A percentile compares a stretch with the other conserved stretches of the same genome.
Conservation (phyloP, 2,797 vertebrate species). For the Scolopax rusticola region DNA sequence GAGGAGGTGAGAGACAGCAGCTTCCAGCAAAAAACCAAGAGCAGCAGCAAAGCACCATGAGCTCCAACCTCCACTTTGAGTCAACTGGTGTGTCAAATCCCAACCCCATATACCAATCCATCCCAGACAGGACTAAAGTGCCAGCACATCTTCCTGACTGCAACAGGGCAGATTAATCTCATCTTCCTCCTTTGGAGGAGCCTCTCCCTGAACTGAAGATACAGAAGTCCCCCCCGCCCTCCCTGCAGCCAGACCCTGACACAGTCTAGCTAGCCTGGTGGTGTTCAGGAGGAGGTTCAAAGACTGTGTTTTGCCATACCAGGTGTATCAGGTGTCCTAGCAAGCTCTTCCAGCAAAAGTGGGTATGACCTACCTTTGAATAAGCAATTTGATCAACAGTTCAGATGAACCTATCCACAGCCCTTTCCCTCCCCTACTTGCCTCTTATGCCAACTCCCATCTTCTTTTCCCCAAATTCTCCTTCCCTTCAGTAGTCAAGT, state of each 20-base stretch:
- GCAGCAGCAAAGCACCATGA: neutral
- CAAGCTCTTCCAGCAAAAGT: neutral
- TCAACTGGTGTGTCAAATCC: neutral
- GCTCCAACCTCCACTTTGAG: neutral
- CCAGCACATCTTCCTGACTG: neutral
- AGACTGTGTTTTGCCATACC: neutral
- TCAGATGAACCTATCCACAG: neutral
- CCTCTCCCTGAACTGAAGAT: neutral
- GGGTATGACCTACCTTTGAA: neutral
- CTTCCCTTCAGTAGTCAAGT: neutral
- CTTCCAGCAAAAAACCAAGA: neutral
- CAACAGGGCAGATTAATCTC: neutral
- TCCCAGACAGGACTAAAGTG: neutral
- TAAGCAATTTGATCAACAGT: neutral
- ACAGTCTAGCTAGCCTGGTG: neutral
- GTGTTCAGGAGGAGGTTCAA: neutral
- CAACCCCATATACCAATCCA: neutral
- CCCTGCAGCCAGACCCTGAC: neutral
- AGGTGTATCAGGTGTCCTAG: neutral
- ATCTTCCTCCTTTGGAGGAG: neutral
- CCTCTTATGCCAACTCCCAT: neutral
- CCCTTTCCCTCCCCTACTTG: neutral
- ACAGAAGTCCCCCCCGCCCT: neutral
- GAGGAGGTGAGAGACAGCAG: neutral
- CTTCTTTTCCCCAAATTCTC: neutral